These are phyloP conservation scores for Netelia melanura DNA, from an alignment of 2,888 invertebrate genomes.

Conservation along the genomic window DNA sequence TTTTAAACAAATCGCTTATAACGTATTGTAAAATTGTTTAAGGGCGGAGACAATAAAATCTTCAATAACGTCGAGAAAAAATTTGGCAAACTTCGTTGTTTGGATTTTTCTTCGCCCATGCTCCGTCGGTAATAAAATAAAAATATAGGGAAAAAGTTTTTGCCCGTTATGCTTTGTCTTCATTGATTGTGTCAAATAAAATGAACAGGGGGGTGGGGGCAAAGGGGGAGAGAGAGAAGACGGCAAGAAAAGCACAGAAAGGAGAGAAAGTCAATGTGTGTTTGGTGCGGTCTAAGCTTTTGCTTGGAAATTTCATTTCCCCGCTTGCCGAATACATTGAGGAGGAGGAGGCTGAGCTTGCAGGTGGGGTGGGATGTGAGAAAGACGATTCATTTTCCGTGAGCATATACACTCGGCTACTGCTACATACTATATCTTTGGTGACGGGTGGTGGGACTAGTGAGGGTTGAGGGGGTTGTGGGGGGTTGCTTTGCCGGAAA, in stretches of 20 bases:
- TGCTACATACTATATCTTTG: constrained; percentile 19
- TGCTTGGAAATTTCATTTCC: constrained; percentile 60
- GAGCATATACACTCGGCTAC: constrained; percentile 24
- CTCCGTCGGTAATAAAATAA: not conserved
- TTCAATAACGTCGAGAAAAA: too few species aligned
- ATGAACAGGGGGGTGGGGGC: constrained; percentile 7
- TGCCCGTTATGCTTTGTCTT: constrained; percentile 24
- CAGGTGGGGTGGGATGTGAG: constrained; percentile 8
- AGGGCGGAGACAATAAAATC: too few species aligned
- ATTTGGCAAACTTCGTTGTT: constrained; percentile 32
- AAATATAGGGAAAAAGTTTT: constrained; percentile 21
- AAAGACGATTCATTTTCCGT: constrained; percentile 58
- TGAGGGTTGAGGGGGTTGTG: too few species aligned
- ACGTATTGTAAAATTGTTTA: too few species aligned
- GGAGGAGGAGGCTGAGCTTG: constrained; percentile 18
- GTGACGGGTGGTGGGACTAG: constrained; percentile 10
- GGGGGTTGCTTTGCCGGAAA: constrained; percentile 32
- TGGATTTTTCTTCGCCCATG: constrained; percentile 2
- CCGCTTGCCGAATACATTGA: constrained; percentile 36
- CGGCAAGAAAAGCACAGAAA: not conserved
- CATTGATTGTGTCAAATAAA: constrained; percentile 54
- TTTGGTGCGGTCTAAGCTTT: constrained; percentile 50
- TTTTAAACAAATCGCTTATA: too few species aligned
- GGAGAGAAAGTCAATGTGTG: constrained; percentile 36
- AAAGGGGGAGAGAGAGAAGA: constrained; percentile 10